Conservation (phyloP, 2,888 invertebrate species). For the Phortica magna region DNA sequence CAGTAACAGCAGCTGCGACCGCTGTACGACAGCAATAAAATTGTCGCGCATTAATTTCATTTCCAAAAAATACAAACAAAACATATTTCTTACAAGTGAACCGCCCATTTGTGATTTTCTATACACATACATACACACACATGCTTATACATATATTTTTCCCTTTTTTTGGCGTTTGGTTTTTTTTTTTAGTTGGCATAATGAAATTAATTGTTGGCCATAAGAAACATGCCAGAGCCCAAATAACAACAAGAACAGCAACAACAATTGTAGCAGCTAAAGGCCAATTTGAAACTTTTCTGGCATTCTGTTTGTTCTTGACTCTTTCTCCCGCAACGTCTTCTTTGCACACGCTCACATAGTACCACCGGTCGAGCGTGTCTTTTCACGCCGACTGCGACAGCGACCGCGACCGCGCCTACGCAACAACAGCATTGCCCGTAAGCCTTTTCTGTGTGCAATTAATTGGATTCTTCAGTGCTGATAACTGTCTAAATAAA, state of each 20-base stretch:
- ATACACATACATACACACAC: not conserved
- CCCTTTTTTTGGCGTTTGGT: not conserved
- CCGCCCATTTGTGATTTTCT: not conserved
- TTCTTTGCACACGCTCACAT: not conserved
- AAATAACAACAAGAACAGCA: not conserved
- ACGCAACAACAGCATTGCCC: not conserved
- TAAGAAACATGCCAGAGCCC: conserved; percentile 27
- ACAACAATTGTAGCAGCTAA: not conserved
- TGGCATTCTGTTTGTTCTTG: not conserved
- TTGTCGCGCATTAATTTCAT: conserved; percentile 13
- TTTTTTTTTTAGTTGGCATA: conserved; percentile 11
- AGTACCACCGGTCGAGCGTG: not conserved
- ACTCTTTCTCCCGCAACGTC: not conserved
- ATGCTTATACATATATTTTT: not conserved
- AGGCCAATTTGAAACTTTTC: conserved; percentile 1
- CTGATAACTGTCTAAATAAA: conserved; percentile 27
- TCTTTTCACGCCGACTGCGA: too few species aligned
- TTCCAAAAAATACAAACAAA: not conserved
- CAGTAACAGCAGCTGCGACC: not conserved
- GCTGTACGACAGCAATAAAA: not conserved
- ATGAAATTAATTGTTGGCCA: conserved; percentile 32
- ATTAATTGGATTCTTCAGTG: conserved; percentile 26
- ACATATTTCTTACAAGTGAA: not conserved
- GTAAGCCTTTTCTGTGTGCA: conserved; percentile 25
- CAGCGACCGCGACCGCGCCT: not conserved